Conservation (phyloP, 2,888 invertebrate genomes). For the Caradrina kadenii region DNA sequence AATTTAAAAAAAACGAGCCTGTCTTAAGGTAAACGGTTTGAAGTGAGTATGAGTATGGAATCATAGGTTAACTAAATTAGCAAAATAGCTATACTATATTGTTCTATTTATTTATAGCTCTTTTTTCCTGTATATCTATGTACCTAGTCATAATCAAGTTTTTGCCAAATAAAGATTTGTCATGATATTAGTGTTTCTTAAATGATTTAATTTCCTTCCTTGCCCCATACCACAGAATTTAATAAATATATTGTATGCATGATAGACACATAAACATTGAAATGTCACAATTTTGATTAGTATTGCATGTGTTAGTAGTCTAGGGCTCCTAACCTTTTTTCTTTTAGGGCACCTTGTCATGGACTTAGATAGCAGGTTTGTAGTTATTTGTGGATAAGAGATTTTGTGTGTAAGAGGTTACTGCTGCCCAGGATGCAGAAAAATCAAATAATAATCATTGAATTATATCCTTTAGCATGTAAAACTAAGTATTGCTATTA, state of each 20-base stretch:
- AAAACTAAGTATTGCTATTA: not conserved
- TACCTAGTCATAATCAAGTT: slow-evolving; percentile 61
- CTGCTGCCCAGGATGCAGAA: not conserved
- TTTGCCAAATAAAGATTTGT: slow-evolving; percentile 53
- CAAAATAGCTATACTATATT: not conserved
- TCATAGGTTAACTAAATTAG: not conserved
- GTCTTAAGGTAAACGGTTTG: not conserved
- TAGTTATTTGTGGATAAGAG: not conserved
- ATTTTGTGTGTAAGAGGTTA: not conserved
- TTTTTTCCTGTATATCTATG: slow-evolving; percentile 35
- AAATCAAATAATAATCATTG: not conserved
- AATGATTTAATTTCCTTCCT: slow-evolving; percentile 9
- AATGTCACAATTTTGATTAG: not conserved
- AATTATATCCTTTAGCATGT: not conserved
- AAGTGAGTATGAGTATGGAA: not conserved
- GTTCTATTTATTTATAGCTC: not conserved
- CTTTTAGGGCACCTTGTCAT: not conserved
- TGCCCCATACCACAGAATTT: not conserved
- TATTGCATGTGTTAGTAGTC: not conserved
- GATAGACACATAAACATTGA: slow-evolving; percentile 1
- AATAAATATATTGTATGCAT: too few species aligned
- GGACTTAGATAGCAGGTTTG: too few species aligned
- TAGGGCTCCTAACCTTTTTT: too few species aligned
- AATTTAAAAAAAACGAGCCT: too few species aligned
- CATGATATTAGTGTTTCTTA: slow-evolving; percentile 10